Evolutionary conservation across 2,888 invertebrate genomes (phyloP), one percentile per base, ranked within the genome.

Genomic region (Eupithecia insigniata): DNA sequence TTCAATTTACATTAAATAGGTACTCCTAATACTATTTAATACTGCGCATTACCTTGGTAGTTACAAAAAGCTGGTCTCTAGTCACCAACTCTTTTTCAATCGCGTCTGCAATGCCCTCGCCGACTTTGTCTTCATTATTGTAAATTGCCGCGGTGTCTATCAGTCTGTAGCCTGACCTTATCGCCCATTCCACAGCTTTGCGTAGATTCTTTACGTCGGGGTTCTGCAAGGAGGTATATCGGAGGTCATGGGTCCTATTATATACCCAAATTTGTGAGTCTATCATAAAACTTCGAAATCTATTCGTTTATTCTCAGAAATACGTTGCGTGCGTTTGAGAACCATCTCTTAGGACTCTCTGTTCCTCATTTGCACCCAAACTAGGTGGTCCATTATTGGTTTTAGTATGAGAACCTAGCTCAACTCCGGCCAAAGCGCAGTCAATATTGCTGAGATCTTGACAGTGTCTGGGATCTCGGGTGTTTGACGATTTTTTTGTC

Each of bases 41-140:
- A 43, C 43, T 43, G 12, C 14, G 4, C 2, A 28, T 78, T 74
- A 90, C 91, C 87, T 91, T 92, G 10, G 90, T 90, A 28, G 90
- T 90, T 18, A 92, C 76, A 69, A 89, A 91, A 0, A 92, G 69
- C 0, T 92, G 88, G 32, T 90, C 88, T 61, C 92, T 88, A 78
- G 84, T 93, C 2, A 95, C 90, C 0, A 89, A 83, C 0, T 95
- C 94, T 28, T 92, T 91, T 0, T 83, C 81, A 26, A 95, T 87
- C 70, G 92, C 95, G 51, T 93, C 91, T 22, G 86, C 85, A 14
- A 96, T 89, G 0, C 94, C 96, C 39, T 86, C 83, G 0, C 96
- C 96, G 1, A 96, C 90, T 81, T 95, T 92, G 3, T 82, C 85
- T 72, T 92, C 92, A 34, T 89, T 88, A 0, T 75, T 60, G 61